These are phyloP conservation scores for Charanyca ferruginea DNA, from an alignment of 2,888 invertebrate species.

Conservation along the genomic window DNA sequence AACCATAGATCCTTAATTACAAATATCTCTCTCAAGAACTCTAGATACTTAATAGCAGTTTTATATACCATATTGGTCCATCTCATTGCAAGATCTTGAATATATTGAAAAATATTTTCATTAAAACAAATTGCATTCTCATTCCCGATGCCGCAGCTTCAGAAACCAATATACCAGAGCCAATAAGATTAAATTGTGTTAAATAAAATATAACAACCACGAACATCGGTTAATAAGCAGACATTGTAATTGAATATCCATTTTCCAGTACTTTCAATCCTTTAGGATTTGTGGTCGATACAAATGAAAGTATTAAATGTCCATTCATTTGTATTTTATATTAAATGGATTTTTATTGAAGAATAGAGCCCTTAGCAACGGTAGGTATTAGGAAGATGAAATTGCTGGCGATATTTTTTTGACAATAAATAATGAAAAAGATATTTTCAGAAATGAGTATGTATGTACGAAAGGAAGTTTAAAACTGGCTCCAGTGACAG, in stretches of 20 bases:
- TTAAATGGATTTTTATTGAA: no score
- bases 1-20: background rate
- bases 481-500: no score
- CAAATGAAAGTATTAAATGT: conserved; percentile 13
- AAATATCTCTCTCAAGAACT: background rate
- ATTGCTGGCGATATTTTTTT: no score
- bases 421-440: no score
- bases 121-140: conserved; percentile 8
- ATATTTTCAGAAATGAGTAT: no score
- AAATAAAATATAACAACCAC: conserved; percentile 16
- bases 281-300: conserved; percentile 3
- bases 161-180: conserved; percentile 12
- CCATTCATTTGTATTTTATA: no score
- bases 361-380: no score
- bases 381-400: no score
- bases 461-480: no score
- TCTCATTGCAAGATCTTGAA: conserved; percentile 18
- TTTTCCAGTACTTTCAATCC: conserved; percentile 13
- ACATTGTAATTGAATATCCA: conserved; percentile 28
- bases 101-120: conserved; percentile 23
- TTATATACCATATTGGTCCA: conserved; percentile 10
- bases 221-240: conserved; percentile 8
- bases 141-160: background rate
- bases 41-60: background rate
- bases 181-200: conserved; percentile 20